Evolutionary conservation across 1,140 invertebrate species (phyloP).

Genomic region (Pteromalus puparum): DNA sequence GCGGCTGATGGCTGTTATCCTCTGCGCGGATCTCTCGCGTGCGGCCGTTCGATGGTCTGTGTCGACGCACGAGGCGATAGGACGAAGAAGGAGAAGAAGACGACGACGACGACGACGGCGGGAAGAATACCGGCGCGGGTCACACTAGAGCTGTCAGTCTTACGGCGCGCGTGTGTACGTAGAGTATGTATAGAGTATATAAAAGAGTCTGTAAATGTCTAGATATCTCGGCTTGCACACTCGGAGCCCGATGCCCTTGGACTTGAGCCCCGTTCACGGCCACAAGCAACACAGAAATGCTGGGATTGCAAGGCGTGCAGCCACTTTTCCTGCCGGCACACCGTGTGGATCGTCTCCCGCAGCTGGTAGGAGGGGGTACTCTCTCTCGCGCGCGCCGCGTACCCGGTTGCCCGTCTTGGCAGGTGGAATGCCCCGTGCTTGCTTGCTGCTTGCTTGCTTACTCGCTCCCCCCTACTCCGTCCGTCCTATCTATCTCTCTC

Average conservation of each 20-base stretch:
- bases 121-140: not conserved
- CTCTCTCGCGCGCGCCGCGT: conserved; percentile 46
- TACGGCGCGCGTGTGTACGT: not conserved
- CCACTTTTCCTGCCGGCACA: conserved; percentile 71
- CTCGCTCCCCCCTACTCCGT: not conserved
- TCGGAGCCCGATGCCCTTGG: conserved; percentile 69
- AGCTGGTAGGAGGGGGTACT: conserved; percentile 29
- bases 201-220: conserved; percentile 15
- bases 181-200: not conserved
- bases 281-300: conserved; percentile 73
- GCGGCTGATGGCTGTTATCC: not conserved
- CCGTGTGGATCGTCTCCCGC: conserved; percentile 49
- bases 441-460: not conserved
- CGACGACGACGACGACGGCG: not conserved
- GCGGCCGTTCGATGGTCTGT: no score
- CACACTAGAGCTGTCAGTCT: not conserved
- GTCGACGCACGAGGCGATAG: not conserved
- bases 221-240: conserved; percentile 37
- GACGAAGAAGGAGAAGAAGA: not conserved
- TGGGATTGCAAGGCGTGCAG: conserved; percentile 70
- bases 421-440: conserved; percentile 66
- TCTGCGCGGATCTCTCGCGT: not conserved
- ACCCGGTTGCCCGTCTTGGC: conserved; percentile 54
- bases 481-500: not conserved
- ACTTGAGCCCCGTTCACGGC: conserved; percentile 73